Conservation (phyloP, 2,888 invertebrate genomes). For the Clitarchus hookeri region DNA sequence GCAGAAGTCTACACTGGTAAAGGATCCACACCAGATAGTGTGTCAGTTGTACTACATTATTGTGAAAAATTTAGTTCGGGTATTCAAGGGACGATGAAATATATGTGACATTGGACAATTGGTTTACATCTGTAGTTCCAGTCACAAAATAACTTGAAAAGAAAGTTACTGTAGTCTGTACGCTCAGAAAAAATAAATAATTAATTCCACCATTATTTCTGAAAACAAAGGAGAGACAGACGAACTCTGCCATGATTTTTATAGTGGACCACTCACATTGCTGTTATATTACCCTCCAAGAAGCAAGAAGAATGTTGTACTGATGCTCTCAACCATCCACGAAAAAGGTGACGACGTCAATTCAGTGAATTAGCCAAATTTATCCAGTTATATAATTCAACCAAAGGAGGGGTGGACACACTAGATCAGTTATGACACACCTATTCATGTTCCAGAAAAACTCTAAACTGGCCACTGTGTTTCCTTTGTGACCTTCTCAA, state of each 20-base stretch:
- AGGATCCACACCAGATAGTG: background rate
- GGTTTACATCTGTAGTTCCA: background rate
- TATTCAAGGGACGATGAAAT: background rate
- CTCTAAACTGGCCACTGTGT: background rate
- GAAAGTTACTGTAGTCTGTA: background rate
- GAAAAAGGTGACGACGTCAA: background rate
- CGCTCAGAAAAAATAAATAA: background rate
- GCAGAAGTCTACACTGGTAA: constrained; percentile 9
- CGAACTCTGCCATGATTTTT: background rate
- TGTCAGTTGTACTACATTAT: background rate
- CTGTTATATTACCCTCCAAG: background rate
- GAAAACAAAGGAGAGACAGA: background rate
- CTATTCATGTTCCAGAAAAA: background rate
- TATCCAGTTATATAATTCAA: background rate
- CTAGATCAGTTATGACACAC: background rate
- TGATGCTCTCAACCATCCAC: background rate
- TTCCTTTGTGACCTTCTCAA: background rate
- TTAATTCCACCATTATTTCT: background rate
- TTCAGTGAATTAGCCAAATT: background rate
- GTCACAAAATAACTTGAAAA: background rate
- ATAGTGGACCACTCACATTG: background rate
- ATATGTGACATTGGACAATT: background rate
- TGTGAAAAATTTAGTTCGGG: background rate
- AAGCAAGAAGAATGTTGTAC: background rate
- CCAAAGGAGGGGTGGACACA: background rate